These are phyloP conservation scores for Ellobium chinense DNA, from an alignment of 2,888 invertebrate species.

Conservation along the genomic window DNA sequence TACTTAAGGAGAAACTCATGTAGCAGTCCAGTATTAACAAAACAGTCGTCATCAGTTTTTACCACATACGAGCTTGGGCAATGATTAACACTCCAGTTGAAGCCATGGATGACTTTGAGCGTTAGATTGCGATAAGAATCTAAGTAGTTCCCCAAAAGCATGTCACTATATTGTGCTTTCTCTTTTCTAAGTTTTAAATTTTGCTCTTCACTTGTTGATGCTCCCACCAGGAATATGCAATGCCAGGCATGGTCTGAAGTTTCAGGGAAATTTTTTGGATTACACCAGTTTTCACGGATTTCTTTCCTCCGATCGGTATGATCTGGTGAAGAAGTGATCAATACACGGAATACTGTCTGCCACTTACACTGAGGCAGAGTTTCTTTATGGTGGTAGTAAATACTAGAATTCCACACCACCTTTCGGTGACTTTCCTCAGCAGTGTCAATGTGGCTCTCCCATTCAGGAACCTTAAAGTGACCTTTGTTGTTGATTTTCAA, in stretches of 20 bases:
- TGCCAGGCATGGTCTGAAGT: constrained; percentile 61
- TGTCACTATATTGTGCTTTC: constrained; percentile 59
- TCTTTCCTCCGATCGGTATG: constrained; percentile 61
- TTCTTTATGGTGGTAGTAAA: constrained; percentile 48
- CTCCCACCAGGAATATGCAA: constrained; percentile 72
- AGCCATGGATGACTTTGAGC: constrained; percentile 72
- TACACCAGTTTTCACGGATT: constrained; percentile 70
- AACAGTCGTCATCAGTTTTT: constrained; percentile 77
- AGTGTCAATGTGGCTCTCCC: too few relatives aligned
- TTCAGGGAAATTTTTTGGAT: constrained; percentile 43
- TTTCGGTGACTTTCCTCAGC: constrained; percentile 46
- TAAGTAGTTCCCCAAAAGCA: constrained; percentile 71
- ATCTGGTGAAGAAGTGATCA: constrained; percentile 67
- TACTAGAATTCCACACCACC: constrained; percentile 58
- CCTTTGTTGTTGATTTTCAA: background rate
- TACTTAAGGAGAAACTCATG: constrained; percentile 57
- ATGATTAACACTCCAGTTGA: constrained; percentile 63
- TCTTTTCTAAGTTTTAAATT: constrained; percentile 54
- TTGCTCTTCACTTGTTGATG: constrained; percentile 42
- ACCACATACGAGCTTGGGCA: constrained; percentile 68
- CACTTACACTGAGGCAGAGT: constrained; percentile 38
- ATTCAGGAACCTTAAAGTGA: background rate
- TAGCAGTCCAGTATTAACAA: constrained; percentile 69
- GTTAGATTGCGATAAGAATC: constrained; percentile 76
- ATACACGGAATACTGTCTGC: constrained; percentile 49